Evolutionary conservation across 1,140 invertebrate genomes (phyloP), one percentile per base, ranked within the genome.

Genomic region (Saccostrea cuccullata): DNA sequence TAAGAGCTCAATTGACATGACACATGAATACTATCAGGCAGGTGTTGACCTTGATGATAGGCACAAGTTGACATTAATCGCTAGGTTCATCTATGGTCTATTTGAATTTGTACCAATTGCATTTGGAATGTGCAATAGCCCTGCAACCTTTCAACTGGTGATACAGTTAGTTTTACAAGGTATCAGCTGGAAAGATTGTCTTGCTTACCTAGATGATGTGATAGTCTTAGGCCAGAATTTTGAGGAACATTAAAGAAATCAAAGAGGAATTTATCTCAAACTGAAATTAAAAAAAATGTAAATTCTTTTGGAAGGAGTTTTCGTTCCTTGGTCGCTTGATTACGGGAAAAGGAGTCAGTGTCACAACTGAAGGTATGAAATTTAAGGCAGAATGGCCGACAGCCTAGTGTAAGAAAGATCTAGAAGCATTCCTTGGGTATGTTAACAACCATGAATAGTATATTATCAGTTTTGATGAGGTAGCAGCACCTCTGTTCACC

Each of bases 121-220:
- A 67, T 92, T 93, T 87, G 88, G 91, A 17, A 86, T 92, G 1
- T 86, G 73, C 55, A 92, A 90, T 82, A 82, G 85, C 26, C 90
- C 91, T 17, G 87, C 77, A n/a, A 84, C 82, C 9, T 88, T 88
- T 60, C 67, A 82, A 40, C 64, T 91, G 84, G 60, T 87, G 23
- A 91, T 94, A 23, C 67, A 91, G 17, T 67, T 84, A 15, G 84
- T 93, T 2, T 86, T 92, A 85, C 58, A 56, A 15, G 90, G 90
- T 15, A 47, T 91, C 9, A 40, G 17, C 3, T 89, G 88, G 88
- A 77, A 87, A 55, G 64, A 60, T 2, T 85, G 85, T 55, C 56
- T 90, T 5, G 64, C 82, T 11, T 90, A 89, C 82, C 84, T 89
- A 13, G 86, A 89, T 84, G 90, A 86, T 82, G 73, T 86, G 11